These are phyloP conservation scores for Carterocephalus palaemon DNA, from an alignment of 2,888 invertebrate species.

Conservation along the genomic window DNA sequence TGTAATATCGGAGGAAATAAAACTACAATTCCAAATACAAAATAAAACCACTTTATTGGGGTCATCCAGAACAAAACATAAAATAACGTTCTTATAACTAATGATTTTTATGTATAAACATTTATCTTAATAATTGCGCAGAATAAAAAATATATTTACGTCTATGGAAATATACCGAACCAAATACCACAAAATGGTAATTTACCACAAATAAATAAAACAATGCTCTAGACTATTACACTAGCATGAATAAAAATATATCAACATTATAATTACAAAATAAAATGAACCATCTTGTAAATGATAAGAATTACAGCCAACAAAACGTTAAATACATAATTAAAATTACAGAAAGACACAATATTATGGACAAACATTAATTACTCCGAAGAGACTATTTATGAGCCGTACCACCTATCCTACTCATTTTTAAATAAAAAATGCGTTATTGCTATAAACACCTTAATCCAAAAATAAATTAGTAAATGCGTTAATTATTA, in stretches of 20 bases:
- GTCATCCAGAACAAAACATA: constrained; percentile 43
- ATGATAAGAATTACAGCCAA: no score
- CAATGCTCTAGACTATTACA: no score
- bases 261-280: no score
- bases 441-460: constrained; percentile 3
- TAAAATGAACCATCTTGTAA: no score
- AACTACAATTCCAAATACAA: constrained; percentile 56
- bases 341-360: neutral
- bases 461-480: constrained; percentile 9
- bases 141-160: neutral
- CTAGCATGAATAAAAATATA: no score
- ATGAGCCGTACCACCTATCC: no score
- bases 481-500: constrained; percentile 14
- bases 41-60: constrained; percentile 63
- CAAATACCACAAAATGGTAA: constrained; percentile 1
- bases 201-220: no score
- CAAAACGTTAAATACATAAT: no score
- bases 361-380: no score
- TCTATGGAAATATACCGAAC: neutral
- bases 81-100: constrained; percentile 39
- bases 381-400: no score
- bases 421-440: no score
- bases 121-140: constrained; percentile 10
- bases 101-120: constrained; percentile 33
- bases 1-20: no score